phyloP scores from a whole-genome alignment of 2,113 vertebrate species.

The Dasyurus viverrinus region DNA sequence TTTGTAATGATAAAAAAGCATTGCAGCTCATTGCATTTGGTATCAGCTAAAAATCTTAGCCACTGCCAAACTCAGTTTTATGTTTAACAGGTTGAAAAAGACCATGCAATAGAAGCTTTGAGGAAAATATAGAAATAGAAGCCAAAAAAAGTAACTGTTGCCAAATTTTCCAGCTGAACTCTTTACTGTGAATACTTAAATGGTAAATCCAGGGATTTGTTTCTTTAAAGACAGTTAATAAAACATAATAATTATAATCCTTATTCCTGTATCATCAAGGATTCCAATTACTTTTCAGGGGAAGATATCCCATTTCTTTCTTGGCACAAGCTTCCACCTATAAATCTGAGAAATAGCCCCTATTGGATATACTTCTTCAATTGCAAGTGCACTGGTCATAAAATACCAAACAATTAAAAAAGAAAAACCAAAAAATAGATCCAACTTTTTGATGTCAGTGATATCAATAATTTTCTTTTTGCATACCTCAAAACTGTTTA shows the following conservation, averaged over 20 bases:
- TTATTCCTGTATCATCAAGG: not conserved
- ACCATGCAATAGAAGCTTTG: not conserved
- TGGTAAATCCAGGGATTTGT: conserved; percentile 13
- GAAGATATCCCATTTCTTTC: not conserved
- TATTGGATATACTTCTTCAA: not conserved
- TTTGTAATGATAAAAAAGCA: not conserved
- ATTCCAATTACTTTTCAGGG: not conserved
- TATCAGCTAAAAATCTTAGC: not conserved
- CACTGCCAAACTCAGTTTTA: not conserved
- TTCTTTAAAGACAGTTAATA: conserved; percentile 25
- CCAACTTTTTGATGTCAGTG: not conserved
- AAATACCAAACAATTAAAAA: not conserved
- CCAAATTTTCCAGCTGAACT: conserved; percentile 45
- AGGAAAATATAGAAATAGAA: not conserved
- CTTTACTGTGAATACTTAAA: conserved; percentile 22
- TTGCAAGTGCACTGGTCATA: not conserved
- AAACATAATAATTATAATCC: conserved; percentile 10
- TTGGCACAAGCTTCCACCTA: not conserved
- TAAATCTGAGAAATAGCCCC: not conserved
- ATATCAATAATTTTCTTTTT: not conserved
- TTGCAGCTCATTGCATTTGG: too few relatives aligned
- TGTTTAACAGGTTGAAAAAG: not conserved
- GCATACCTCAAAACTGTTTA: not conserved
- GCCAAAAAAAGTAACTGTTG: not conserved
- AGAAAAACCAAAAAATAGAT: not conserved